Evolutionary conservation across 2,113 vertebrate genomes (phyloP), one percentile per base, ranked within the genome.

Genomic region (Cyphomyrus discorhynchus): DNA sequence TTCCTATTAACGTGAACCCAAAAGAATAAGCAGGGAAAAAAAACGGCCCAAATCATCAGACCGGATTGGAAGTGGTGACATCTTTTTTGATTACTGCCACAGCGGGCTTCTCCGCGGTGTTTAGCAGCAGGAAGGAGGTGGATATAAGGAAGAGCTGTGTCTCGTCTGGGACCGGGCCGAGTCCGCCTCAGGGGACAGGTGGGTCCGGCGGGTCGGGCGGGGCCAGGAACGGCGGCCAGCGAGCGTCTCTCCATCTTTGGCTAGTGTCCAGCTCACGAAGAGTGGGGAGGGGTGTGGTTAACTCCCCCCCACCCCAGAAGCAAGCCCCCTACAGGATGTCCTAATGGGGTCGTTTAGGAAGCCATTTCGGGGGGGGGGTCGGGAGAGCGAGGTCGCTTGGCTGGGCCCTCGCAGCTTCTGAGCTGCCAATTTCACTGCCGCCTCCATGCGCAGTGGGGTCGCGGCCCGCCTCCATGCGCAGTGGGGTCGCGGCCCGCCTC

Each of bases 271-370:
- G 45, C 42, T 11, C 1, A 0, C 6, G 66, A 45, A 9, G 66
- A 84, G 83, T 93, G 19, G 89, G 92, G 93, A 93, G 94, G 92
- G 92, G 94, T 24, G n/a, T 53, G 39, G 80, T 93, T 90, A 89
- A 93, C 94, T 94, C 94, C 96, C 94, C 35, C 19, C 17, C 45
- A 2, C 15, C 35, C 2, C 10, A 21, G 15, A 46, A 47, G 7
- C 45, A 47, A 84, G 46, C 5, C 82, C 17, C 45, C 39, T 84
- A 10, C 95, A 95, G 97, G 96, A 97, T 95, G 96, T 96, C 96
- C 96, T 97, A 95, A 96, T 95, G 95, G 96, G 96, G 96, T 95
- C 94, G 93, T 97, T 95, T 95, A 96, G 96, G 97, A 97, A 97
- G 95, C 94, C 93, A 95, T 96, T 96, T 95, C 94, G 86, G 87